Conservation (phyloP, 2,113 vertebrate species). For the Notiomystis cincta region DNA sequence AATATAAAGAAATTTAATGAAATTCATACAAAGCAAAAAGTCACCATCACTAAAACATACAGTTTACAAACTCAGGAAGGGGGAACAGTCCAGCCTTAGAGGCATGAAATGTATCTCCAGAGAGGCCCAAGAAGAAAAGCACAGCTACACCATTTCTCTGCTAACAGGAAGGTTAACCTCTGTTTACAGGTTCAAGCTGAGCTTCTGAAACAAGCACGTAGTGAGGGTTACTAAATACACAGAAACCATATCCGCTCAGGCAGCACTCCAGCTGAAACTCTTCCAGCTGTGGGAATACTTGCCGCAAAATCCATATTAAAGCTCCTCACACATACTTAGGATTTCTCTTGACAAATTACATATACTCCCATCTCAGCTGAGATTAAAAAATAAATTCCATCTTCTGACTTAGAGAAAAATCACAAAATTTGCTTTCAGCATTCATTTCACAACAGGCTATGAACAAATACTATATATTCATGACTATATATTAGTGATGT, state of each 20-base stretch:
- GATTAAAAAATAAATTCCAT: not conserved
- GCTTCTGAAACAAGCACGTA: not conserved
- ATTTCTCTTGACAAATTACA: not conserved
- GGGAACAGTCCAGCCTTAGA: not conserved
- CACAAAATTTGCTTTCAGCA: not conserved
- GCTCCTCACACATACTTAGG: not conserved
- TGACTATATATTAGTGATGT: fast-evolving
- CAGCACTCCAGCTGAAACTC: not conserved
- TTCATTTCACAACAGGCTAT: not conserved
- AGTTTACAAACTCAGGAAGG: not conserved
- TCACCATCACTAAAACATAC: not conserved
- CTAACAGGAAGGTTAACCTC: not conserved
- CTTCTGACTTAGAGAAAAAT: not conserved
- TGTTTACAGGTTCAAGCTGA: not conserved
- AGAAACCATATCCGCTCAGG: not conserved
- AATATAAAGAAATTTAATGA: not conserved
- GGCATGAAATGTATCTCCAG: not conserved
- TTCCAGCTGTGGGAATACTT: not conserved
- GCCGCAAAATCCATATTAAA: not conserved
- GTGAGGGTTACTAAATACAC: not conserved
- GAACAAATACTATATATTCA: not conserved
- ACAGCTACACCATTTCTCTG: not conserved
- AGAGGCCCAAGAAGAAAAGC: not conserved
- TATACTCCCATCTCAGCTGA: not conserved
- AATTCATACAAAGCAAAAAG: not conserved